These are phyloP conservation scores for Silurus glanis DNA, from an alignment of 2,113 vertebrate species.

Conservation along the genomic window DNA sequence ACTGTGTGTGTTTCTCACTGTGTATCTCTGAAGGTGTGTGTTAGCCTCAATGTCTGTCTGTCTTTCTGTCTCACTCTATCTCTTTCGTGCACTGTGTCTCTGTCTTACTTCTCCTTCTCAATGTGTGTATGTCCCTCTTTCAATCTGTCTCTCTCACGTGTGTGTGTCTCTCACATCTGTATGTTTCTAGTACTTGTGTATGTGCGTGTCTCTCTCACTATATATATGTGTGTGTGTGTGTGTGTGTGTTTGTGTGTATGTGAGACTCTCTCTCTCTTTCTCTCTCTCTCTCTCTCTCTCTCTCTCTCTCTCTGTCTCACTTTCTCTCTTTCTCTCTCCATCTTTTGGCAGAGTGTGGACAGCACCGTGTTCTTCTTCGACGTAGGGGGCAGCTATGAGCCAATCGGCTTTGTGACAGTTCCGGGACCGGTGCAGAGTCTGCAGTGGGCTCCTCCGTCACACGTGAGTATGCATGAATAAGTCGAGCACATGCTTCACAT, in stretches of 20 bases:
- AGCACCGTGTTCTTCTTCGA: constrained; percentile 90
- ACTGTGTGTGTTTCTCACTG: too few relatives aligned
- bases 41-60: background rate
- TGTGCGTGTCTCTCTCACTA: background rate
- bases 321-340: background rate
- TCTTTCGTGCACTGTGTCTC: background rate
- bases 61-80: too few relatives aligned
- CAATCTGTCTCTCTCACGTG: too few relatives aligned
- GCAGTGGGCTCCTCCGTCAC: constrained; percentile 81
- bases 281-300: background rate
- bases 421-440: constrained; percentile 84
- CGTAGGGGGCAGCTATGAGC: constrained; percentile 75
- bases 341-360: constrained; percentile 83
- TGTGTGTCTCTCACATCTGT: background rate
- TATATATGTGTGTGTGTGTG: background rate
- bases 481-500: background rate
- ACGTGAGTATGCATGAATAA: constrained; percentile 68
- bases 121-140: background rate
- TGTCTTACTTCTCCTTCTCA: background rate
- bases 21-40: background rate
- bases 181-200: background rate
- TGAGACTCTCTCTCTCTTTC: background rate
- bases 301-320: constrained; percentile 7
- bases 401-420: constrained; percentile 85
- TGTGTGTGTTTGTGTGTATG: background rate